Base-by-base conservation (phyloP, 2,888 invertebrate species). In the Brachycybe producta region DNA sequence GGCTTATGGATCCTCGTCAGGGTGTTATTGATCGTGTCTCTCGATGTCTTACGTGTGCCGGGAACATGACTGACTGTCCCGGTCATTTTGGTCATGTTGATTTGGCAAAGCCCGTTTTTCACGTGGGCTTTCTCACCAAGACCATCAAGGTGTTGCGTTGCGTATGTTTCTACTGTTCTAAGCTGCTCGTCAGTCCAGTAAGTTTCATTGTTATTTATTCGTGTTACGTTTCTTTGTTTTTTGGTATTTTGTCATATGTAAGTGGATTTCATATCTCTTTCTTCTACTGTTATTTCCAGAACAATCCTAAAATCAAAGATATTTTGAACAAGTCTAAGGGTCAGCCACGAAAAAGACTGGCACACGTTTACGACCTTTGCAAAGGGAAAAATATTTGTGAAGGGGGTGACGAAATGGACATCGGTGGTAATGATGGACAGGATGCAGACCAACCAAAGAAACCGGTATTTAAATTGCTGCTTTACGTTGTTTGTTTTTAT, bases 1-100 rank as follows among this genome's bases (percentile, higher is more conserved):
- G 98, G 27, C 79, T 99, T 56, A 98, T 98, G 97, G 98, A 99
- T 69, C 98, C 98, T 1, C 75, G 98, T 49, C 97, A 98, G 72
- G 98, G 97, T 61, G 94, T 94, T 52, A 87, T 95, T 38, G 97
- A 98, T 67, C 76, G 95, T 59, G 82, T 78, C 61, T 87, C 92
- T 2, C 75, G 91, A 53, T 94, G 94, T 64, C 90, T 90, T 67
- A 95, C 94, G 0, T 95, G 94, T 67, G 92, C 94, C 54, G 76
- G 97, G 40, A 94, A 91, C 64, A 90, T 95, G 86, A 87, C 91
- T 0, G 95, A 97, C 68, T 99, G 98, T 67, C 95, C 98, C 2
- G 98, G 98, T 2, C 98, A 99, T 69, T 99, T 98, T 72, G 98
- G 95, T 3, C 98, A 99, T 67, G 85, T 99, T 61, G 95, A 98